A percentile compares a stretch with the other conserved stretches of the same genome.
phyloP scores from a whole-genome alignment of 2,888 invertebrate species.

The Athripsodes cinereus region DNA sequence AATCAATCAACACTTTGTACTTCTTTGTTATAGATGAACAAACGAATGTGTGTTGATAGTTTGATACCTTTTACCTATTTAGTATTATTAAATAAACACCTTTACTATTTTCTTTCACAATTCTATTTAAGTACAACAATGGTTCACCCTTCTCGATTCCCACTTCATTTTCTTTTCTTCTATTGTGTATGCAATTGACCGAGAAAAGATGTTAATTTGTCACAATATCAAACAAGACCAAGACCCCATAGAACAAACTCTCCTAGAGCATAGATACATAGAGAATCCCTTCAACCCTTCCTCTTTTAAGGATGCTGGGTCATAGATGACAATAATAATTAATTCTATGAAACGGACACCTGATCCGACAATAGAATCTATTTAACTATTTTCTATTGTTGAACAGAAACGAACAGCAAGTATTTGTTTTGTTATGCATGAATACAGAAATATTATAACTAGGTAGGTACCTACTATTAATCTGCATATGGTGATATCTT shows the following conservation, averaged over 20 bases:
- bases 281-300: neutral
- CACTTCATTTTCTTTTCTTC: conserved; percentile 15
- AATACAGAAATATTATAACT: too few species aligned
- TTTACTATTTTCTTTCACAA: too few species aligned
- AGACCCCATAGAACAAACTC: conserved; percentile 2
- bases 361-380: conserved; percentile 19
- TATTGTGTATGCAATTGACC: conserved; percentile 26
- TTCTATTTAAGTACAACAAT: neutral
- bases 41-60: too few species aligned
- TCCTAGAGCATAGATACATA: too few species aligned
- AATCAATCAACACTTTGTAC: too few species aligned
- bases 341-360: conserved; percentile 21
- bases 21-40: too few species aligned
- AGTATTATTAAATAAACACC: too few species aligned
- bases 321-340: conserved; percentile 20
- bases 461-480: conserved; percentile 17
- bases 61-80: too few species aligned
- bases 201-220: conserved; percentile 28
- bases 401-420: conserved; percentile 1
- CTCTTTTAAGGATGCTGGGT: conserved; percentile 12
- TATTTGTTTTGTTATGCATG: conserved; percentile 23
- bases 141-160: conserved; percentile 1
- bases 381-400: conserved; percentile 25
- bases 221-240: conserved; percentile 14
- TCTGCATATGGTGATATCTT: conserved; percentile 17